A percentile compares a stretch with the other conserved stretches of the same genome.
Evolutionary conservation across 2,888 invertebrate genomes (phyloP).

Genomic region (Biston betularia): DNA sequence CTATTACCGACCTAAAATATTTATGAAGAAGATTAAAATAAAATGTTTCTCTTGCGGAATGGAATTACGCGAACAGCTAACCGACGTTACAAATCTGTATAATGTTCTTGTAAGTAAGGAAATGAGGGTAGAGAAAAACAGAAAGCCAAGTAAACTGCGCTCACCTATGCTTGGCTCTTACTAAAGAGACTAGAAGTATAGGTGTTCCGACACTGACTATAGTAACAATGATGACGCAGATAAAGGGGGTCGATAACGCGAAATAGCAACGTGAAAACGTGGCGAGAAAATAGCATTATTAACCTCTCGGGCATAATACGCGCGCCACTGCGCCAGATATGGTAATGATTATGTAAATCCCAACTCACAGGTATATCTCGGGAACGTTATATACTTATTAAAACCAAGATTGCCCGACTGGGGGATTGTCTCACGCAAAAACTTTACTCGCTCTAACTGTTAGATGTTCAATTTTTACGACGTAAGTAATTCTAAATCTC

Average conservation of each 20-base stretch:
- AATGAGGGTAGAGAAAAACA: slow-evolving; percentile 13
- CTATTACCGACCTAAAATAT: slow-evolving; percentile 45
- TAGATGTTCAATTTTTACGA: slow-evolving; percentile 78
- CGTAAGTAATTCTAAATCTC: slow-evolving; percentile 79
- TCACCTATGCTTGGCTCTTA: slow-evolving; percentile 37
- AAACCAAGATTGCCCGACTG: slow-evolving; percentile 83
- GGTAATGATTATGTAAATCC: slow-evolving; percentile 87
- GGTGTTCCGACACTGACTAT: slow-evolving; percentile 74
- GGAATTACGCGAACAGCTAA: slow-evolving; percentile 32
- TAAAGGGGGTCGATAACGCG: slow-evolving; percentile 83
- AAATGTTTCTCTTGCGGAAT: slow-evolving; percentile 38
- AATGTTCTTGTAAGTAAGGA: slow-evolving; percentile 3
- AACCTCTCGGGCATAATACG: slow-evolving; percentile 85
- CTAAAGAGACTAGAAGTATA: slow-evolving; percentile 67
- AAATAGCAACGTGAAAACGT: slow-evolving; percentile 85
- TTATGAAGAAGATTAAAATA: slow-evolving; percentile 43
- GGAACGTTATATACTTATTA: slow-evolving; percentile 85
- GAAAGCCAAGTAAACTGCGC: slow-evolving; percentile 8
- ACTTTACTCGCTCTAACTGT: slow-evolving; percentile 70
- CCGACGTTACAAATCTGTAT: slow-evolving; percentile 21
- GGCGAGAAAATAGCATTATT: slow-evolving; percentile 87
- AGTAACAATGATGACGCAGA: slow-evolving; percentile 84
- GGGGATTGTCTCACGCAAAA: slow-evolving; percentile 77
- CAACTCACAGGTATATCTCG: slow-evolving; percentile 84
- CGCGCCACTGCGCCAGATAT: slow-evolving; percentile 86